These are phyloP conservation scores for Gandaritis pyraliata DNA, from an alignment of 2,888 invertebrate genomes.

Conservation along the genomic window DNA sequence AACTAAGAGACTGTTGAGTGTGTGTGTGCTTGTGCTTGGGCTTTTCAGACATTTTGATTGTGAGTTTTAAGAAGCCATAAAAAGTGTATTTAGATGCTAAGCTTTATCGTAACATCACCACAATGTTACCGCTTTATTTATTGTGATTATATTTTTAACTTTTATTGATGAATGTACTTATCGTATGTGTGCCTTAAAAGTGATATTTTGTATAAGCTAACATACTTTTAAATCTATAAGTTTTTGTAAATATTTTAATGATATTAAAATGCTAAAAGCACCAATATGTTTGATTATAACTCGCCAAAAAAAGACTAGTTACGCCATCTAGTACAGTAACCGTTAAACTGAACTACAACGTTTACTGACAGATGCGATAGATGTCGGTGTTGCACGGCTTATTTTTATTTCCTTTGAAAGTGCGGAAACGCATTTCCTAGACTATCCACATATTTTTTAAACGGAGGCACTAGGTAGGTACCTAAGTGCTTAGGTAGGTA, in stretches of 20 bases:
- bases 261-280: constrained; percentile 32
- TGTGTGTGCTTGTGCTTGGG: constrained; percentile 33
- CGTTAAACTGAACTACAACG: neutral
- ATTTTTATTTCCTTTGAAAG: neutral
- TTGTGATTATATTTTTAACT: constrained; percentile 52
- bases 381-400: constrained; percentile 13
- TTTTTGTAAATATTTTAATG: constrained; percentile 53
- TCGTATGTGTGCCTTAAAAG: constrained; percentile 57
- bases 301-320: neutral
- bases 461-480: no score
- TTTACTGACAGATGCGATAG: constrained; percentile 6
- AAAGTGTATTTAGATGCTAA: constrained; percentile 29
- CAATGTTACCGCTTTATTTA: constrained; percentile 67
- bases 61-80: constrained; percentile 35
- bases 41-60: constrained; percentile 37
- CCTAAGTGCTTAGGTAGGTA: no score
- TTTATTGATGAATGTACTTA: constrained; percentile 55
- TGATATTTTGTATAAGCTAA: constrained; percentile 59
- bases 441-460: neutral
- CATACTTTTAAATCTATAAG: constrained; percentile 38
- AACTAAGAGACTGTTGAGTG: constrained; percentile 33
- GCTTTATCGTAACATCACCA: constrained; percentile 33
- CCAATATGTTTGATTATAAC: constrained; percentile 16
- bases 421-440: neutral
- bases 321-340: constrained; percentile 20